phyloP scores from a whole-genome alignment of 2,888 invertebrate species.

The Heterodera filipjevi region DNA sequence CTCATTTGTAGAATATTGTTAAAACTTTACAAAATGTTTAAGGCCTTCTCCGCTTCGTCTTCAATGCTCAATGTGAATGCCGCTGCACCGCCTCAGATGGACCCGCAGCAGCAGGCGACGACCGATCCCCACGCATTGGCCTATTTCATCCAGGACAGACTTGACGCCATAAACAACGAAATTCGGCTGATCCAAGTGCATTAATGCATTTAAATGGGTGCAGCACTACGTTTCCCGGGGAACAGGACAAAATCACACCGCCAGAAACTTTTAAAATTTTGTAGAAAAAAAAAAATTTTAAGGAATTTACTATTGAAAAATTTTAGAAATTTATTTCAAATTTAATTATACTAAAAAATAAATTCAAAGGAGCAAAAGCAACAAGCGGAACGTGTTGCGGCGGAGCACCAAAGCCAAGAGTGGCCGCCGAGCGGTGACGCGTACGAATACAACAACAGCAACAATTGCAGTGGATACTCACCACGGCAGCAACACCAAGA shows the following conservation, averaged over 20 bases:
- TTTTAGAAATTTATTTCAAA: too few species aligned
- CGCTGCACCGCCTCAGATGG: conserved; percentile 74
- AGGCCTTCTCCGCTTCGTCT: conserved; percentile 46
- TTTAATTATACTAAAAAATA: too few species aligned
- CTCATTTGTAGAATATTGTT: background rate
- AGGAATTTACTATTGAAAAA: too few species aligned
- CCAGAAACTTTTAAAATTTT: too few species aligned
- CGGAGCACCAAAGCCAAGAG: conserved; percentile 78
- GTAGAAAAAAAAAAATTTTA: too few species aligned
- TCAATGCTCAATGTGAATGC: conserved; percentile 46
- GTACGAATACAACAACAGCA: conserved; percentile 30
- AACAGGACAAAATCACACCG: too few species aligned
- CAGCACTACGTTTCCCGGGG: too few species aligned
- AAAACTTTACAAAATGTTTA: background rate
- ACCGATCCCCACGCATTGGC: conserved; percentile 92
- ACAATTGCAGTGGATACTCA: conserved; percentile 16
- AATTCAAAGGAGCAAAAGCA: conserved; percentile 76
- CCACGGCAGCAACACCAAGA: conserved; percentile 3
- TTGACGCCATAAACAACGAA: conserved; percentile 99
- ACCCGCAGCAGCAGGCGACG: conserved; percentile 30
- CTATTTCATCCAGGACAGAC: conserved; percentile 96
- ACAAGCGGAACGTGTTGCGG: conserved; percentile 80
- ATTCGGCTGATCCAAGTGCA: conserved; percentile 81
- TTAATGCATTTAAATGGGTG: too few species aligned
- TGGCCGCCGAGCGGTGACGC: conserved; percentile 22